These are phyloP conservation scores for Orthosia gracilis DNA, from an alignment of 2,888 invertebrate species.

Conservation along the genomic window DNA sequence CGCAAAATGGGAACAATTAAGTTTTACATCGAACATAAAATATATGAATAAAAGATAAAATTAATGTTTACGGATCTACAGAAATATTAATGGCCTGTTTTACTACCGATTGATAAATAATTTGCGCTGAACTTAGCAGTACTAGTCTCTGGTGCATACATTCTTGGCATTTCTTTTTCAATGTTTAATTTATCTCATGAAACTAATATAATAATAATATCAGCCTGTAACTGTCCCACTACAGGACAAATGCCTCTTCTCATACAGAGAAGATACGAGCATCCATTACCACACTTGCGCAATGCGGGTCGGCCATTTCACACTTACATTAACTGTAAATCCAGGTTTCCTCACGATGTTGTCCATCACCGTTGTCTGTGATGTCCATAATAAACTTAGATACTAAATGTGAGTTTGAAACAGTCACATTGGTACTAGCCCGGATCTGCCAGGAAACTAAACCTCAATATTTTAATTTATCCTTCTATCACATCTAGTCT, in stretches of 20 bases:
- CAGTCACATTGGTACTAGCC: no score
- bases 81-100: conserved; percentile 9
- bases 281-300: no score
- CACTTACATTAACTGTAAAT: no score
- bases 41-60: not conserved
- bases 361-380: no score
- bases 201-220: not conserved
- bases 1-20: not conserved
- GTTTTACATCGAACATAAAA: not conserved
- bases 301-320: no score
- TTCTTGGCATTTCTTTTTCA: not conserved
- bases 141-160: not conserved
- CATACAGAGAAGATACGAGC: no score
- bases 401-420: no score
- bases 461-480: not conserved
- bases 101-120: not conserved
- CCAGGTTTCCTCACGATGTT: no score
- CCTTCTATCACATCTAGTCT: no score
- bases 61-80: not conserved
- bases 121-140: not conserved
- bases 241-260: no score
- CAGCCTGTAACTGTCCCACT: no score
- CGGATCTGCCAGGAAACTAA: not conserved
- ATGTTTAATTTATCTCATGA: not conserved
- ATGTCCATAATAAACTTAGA: no score